Conservation (phyloP, 2,113 vertebrate genomes). For the Macrotus californicus region DNA sequence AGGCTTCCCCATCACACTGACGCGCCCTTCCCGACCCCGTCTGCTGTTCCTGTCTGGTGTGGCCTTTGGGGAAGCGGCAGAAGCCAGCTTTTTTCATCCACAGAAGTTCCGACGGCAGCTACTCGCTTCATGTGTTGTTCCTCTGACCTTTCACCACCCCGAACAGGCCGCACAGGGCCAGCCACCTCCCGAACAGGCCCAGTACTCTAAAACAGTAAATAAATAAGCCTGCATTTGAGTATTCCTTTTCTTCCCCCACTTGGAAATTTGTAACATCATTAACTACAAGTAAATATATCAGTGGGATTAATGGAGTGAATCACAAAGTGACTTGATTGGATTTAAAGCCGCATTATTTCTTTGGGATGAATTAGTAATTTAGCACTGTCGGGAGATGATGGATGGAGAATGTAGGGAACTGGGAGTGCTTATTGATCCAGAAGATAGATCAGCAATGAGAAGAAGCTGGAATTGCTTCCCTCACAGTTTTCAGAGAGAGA, state of each 20-base stretch:
- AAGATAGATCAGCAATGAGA: neutral
- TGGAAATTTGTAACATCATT: conserved; percentile 46
- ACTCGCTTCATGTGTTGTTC: accelerated
- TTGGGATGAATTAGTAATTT: conserved; percentile 51
- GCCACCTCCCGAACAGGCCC: neutral
- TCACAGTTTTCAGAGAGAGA: neutral
- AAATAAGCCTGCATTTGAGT: neutral
- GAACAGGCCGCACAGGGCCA: neutral
- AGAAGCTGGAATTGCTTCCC: neutral
- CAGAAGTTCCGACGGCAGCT: neutral
- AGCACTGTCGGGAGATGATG: conserved; percentile 41
- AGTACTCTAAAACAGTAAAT: neutral
- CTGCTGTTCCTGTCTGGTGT: accelerated
- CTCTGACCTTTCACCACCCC: accelerated
- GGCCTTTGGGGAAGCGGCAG: accelerated
- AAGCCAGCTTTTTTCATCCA: neutral
- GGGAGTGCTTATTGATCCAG: conserved; percentile 26
- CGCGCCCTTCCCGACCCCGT: neutral
- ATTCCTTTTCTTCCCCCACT: neutral
- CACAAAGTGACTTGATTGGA: neutral
- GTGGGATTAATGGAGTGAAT: conserved; percentile 35
- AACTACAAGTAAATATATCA: conserved; percentile 52
- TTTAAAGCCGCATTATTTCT: conserved; percentile 49
- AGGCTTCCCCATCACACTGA: accelerated
- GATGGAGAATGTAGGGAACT: neutral